Evolutionary conservation across 2,888 invertebrate genomes (phyloP).

Genomic region (Teleiodes luculella): DNA sequence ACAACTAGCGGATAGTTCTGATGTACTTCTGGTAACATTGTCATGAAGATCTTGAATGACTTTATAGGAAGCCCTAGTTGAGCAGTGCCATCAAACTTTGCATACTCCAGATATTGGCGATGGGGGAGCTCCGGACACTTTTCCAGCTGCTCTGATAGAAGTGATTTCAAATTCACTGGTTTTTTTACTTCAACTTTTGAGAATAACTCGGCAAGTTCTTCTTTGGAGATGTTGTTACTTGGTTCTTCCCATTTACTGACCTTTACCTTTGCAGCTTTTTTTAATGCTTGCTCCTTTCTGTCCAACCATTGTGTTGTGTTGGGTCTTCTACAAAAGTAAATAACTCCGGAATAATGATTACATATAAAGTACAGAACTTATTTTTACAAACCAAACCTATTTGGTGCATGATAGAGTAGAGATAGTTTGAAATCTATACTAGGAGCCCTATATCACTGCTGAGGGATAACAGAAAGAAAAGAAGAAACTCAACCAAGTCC

Average conservation of each 20-base stretch:
- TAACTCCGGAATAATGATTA: too few relatives aligned
- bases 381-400: too few relatives aligned
- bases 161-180: constrained; percentile 72
- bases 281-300: constrained; percentile 91
- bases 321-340: constrained; percentile 74
- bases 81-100: constrained; percentile 93
- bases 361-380: too few relatives aligned
- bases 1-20: constrained; percentile 91
- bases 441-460: too few relatives aligned
- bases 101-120: constrained; percentile 93
- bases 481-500: too few relatives aligned
- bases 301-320: constrained; percentile 94
- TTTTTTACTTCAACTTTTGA: constrained; percentile 59
- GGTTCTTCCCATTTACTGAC: constrained; percentile 85
- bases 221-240: constrained; percentile 64
- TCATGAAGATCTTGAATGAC: constrained; percentile 93
- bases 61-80: constrained; percentile 88
- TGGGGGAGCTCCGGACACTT: constrained; percentile 87
- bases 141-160: constrained; percentile 86
- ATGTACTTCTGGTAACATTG: constrained; percentile 89
- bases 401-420: too few relatives aligned
- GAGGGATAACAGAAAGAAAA: too few relatives aligned
- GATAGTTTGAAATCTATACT: too few relatives aligned
- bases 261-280: constrained; percentile 87
- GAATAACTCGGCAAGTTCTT: constrained; percentile 81